phyloP scores from a whole-genome alignment of 2,888 invertebrate genomes.

The Hedychridium roseum region DNA sequence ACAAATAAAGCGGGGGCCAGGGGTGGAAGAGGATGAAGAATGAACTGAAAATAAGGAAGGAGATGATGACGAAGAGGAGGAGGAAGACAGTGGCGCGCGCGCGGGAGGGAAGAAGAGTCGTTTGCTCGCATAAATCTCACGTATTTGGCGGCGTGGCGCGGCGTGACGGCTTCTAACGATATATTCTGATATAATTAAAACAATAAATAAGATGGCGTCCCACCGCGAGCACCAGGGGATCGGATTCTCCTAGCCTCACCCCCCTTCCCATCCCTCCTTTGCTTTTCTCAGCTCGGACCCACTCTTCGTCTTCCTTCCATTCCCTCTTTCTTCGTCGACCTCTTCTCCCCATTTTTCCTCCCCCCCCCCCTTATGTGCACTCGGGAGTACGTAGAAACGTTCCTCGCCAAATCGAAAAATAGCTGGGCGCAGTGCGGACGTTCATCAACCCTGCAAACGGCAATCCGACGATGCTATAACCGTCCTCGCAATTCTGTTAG shows the following conservation, averaged over 20 bases:
- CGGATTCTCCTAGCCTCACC: conserved; percentile 50
- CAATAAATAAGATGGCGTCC: conserved; percentile 64
- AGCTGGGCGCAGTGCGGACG: no score
- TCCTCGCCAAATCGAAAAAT: no score
- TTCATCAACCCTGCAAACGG: no score
- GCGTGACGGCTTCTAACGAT: conserved; percentile 62
- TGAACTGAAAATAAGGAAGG: not conserved
- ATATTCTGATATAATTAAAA: conserved; percentile 65
- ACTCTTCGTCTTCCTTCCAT: conserved; percentile 12
- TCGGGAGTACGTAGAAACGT: no score
- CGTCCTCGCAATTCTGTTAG: no score
- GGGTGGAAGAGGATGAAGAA: conserved; percentile 9
- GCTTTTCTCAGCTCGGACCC: conserved; percentile 13
- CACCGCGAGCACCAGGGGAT: conserved; percentile 61
- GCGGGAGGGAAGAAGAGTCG: conserved; percentile 21
- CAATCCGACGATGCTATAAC: no score
- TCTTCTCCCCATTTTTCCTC: conserved; percentile 20
- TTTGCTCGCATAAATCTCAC: conserved; percentile 55
- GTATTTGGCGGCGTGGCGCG: conserved; percentile 59
- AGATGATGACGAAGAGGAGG: conserved; percentile 11
- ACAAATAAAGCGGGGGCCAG: no score
- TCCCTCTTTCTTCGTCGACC: conserved; percentile 9
- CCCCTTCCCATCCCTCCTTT: conserved; percentile 21
- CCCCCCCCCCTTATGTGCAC: conserved; percentile 15
- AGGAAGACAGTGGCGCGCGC: conserved; percentile 15